Evolutionary conservation across 1,140 invertebrate genomes (phyloP).

Genomic region (Sycophila sp.): DNA sequence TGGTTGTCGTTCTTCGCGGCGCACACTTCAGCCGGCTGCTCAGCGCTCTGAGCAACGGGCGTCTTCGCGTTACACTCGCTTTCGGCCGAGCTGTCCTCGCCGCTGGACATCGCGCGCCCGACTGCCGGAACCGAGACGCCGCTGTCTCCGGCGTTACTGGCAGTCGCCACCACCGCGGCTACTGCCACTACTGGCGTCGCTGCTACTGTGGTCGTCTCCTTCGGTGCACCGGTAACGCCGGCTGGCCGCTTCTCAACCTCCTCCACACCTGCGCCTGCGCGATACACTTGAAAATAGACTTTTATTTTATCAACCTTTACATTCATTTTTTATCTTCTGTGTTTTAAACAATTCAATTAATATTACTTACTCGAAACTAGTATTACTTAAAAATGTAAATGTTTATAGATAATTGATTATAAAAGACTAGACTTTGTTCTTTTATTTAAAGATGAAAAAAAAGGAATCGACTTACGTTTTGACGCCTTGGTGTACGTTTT

Average conservation of each 20-base stretch:
- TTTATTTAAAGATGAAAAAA: too few relatives aligned
- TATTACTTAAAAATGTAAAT: too few relatives aligned
- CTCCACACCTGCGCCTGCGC: background rate
- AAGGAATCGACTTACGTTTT: slow-evolving; percentile 10
- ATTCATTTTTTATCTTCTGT: too few relatives aligned
- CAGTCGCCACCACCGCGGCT: slow-evolving; percentile 16
- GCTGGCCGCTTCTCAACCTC: background rate
- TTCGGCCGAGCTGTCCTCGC: slow-evolving; percentile 54
- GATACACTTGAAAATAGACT: too few relatives aligned
- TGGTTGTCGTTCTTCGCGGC: too few relatives aligned
- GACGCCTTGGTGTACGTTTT: slow-evolving; percentile 12
- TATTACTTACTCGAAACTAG: too few relatives aligned
- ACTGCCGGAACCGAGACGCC: slow-evolving; percentile 48
- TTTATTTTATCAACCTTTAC: too few relatives aligned
- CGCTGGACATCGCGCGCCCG: slow-evolving; percentile 58
- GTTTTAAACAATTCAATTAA: too few relatives aligned
- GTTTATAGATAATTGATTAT: too few relatives aligned
- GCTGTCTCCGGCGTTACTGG: slow-evolving; percentile 4
- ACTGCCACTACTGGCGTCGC: background rate
- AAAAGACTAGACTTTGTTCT: too few relatives aligned
- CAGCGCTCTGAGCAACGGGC: too few relatives aligned
- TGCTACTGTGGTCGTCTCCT: background rate
- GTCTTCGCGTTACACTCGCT: slow-evolving; percentile 38
- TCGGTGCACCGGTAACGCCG: background rate
- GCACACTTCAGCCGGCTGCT: too few relatives aligned